These are phyloP conservation scores for Hedychridium roseum DNA, from an alignment of 2,888 invertebrate genomes.

Conservation along the genomic window DNA sequence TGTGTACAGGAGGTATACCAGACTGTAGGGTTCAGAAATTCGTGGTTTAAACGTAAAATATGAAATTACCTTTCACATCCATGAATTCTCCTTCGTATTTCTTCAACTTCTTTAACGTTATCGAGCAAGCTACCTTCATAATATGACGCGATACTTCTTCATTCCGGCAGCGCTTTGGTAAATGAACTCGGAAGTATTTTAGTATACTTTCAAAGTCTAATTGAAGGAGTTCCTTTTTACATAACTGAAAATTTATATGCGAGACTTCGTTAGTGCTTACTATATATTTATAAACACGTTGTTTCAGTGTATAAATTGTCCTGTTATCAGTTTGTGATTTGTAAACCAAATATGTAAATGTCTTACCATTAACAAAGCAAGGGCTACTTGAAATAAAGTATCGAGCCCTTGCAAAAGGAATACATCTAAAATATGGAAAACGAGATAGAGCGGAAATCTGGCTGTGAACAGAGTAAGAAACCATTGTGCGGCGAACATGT, in stretches of 20 bases:
- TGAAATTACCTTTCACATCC: conserved; percentile 74
- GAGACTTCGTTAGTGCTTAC: neutral
- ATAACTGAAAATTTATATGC: conserved; percentile 70
- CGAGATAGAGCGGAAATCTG: conserved; percentile 94
- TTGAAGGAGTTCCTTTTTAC: conserved; percentile 88
- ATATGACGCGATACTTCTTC: conserved; percentile 89
- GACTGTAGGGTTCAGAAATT: conserved; percentile 8
- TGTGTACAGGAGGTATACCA: conserved; percentile 8
- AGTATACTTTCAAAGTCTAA: conserved; percentile 97
- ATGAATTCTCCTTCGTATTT: conserved; percentile 94
- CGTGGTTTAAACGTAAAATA: conserved; percentile 58
- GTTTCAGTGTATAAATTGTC: neutral
- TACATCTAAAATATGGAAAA: conserved; percentile 97
- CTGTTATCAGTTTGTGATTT: neutral
- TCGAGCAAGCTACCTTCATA: conserved; percentile 87
- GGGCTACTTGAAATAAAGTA: conserved; percentile 94
- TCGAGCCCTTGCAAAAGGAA: conserved; percentile 95
- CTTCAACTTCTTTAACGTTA: conserved; percentile 91
- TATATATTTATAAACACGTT: neutral
- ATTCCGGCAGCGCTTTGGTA: conserved; percentile 95
- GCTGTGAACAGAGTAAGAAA: conserved; percentile 99
- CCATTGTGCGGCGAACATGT: conserved; percentile 99
- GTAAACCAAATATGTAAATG: neutral
- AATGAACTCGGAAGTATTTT: conserved; percentile 96
- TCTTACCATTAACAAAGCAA: conserved; percentile 87